Percentiles rank a stretch among this genome's conserved stretches.
These are phyloP conservation scores for Mesembrinibis cayennensis DNA, from an alignment of 2,113 vertebrate species.

Conservation along the genomic window DNA sequence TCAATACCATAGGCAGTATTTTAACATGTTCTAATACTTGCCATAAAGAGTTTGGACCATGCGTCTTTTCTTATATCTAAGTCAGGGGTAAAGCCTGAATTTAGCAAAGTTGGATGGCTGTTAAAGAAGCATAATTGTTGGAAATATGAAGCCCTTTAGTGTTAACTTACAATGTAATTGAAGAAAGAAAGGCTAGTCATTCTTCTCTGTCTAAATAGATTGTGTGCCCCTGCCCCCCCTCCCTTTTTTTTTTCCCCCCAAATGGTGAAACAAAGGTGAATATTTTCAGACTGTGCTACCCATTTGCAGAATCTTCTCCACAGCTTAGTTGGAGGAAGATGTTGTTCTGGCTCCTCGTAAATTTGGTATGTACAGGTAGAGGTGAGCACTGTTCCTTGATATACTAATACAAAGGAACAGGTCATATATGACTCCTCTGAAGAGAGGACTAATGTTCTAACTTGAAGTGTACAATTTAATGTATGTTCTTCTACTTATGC, in stretches of 20 bases:
- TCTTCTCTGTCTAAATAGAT: neutral
- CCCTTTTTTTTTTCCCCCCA: neutral
- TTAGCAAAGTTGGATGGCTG: neutral
- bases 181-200: neutral
- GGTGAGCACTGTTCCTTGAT: neutral
- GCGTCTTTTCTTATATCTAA: neutral
- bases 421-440: neutral
- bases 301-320: neutral
- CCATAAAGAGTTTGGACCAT: neutral
- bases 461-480: neutral
- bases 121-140: neutral
- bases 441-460: neutral
- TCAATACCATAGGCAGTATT: neutral
- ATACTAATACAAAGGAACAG: neutral
- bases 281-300: neutral
- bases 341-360: neutral
- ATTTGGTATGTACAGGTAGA: neutral
- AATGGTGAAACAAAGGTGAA: neutral
- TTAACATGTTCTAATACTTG: neutral
- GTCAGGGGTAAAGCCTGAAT: neutral
- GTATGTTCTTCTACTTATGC: neutral
- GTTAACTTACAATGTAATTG: neutral
- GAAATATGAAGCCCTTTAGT: neutral
- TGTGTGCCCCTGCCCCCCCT: accelerated
- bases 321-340: neutral